Evolutionary conservation across 2,113 vertebrate species (phyloP), one percentile per base, ranked within the genome.

Genomic region (Panthera uncia): DNA sequence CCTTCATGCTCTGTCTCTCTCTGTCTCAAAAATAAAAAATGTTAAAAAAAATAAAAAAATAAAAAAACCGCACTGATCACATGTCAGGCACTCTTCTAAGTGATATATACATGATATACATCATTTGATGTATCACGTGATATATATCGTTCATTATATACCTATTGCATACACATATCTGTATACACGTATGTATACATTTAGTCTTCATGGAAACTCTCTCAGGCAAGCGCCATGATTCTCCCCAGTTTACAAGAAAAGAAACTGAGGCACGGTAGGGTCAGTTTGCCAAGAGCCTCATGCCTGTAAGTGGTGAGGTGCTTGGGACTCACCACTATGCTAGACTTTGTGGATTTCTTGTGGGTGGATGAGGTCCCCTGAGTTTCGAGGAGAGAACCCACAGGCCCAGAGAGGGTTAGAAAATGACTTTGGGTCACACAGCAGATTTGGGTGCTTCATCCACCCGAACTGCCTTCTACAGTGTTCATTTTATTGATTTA

Each of bases 391-490:
- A 65, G 41, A 45, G 73, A 52, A 7, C 5, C 27, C 27, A 38
- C 0, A 14, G 38, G 19, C 38, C 48, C 80, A 69, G 89, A 95
- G 65, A 81, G 38, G 73, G 29, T 52, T 14, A 55, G 73, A 48
- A 31, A 68, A 25, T 33, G 36, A 31, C 66, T n/a, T 57, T 31
- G 36, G 88, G 63, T 27, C 76, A 73, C 92, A 78, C 29, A 65
- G 91, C 76, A 71, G 66, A 36, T 71, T 27, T 0, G 5, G 21
- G n/a, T 33, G 57, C 50, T 41, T 57, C 48, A 61, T 33, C 73
- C 3, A 3, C 1, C 63, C 18, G 0, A 4, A 0, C 10, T 52
- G 87, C 68, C 68, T 63, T 25, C 57, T 36, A 23, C 2, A 12
- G 4, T 90, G 55, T 57, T 57, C 7, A 57, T 8, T 57, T 25